Conservation (phyloP, 1,140 invertebrate genomes). For the Araneus ventricosus region DNA sequence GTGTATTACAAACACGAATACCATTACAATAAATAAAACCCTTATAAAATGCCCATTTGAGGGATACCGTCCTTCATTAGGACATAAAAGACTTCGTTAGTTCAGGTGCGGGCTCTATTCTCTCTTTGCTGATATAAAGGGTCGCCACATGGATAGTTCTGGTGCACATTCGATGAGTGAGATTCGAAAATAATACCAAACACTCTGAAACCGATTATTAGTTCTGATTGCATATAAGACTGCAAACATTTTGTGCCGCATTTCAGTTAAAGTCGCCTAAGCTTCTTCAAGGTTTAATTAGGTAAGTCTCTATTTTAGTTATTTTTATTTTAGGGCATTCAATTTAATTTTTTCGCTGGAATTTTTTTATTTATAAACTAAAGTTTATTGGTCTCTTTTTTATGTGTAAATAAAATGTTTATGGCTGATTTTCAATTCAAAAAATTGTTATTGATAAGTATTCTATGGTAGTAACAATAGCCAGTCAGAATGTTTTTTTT, state of each 20-base stretch:
- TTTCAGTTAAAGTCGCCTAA: background rate
- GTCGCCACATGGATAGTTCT: background rate
- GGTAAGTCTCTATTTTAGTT: background rate
- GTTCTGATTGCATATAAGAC: no score
- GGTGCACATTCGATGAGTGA: background rate
- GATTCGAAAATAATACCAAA: background rate
- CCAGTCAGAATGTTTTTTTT: no score
- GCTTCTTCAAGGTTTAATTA: background rate
- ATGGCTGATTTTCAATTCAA: no score
- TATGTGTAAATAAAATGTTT: no score
- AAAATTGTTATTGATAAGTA: no score
- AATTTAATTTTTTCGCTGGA: no score
- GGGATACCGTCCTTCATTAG: background rate
- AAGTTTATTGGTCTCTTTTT: no score
- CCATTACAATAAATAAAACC: slow-evolving; percentile 20
- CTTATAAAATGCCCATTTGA: background rate
- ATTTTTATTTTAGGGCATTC: background rate
- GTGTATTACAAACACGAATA: slow-evolving; percentile 46
- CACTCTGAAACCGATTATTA: no score
- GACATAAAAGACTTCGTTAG: slow-evolving; percentile 26
- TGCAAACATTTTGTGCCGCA: no score
- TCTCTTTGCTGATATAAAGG: background rate
- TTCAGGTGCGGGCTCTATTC: background rate
- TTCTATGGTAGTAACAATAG: no score
- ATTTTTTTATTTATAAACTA: no score